Conservation (phyloP, 2,888 invertebrate genomes). For the Macrosoma leucophasiata region DNA sequence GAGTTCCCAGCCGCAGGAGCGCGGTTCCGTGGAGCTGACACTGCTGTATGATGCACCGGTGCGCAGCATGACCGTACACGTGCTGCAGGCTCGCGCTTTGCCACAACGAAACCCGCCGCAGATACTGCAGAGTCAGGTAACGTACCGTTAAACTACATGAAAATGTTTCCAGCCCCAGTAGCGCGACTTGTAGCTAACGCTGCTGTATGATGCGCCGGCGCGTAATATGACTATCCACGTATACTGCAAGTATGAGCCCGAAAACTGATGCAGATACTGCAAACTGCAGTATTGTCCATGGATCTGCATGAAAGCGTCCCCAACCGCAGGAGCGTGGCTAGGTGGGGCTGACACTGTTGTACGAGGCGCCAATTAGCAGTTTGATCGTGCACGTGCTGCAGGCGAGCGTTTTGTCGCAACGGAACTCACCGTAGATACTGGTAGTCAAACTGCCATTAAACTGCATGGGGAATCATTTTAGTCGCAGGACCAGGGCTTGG, state of each 20-base stretch:
- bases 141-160: background rate
- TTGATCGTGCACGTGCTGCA: conserved; percentile 95
- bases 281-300: too few species aligned
- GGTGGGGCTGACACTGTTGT: conserved; percentile 90
- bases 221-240: background rate
- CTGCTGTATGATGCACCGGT: conserved; percentile 93
- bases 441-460: conserved; percentile 52
- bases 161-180: background rate
- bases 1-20: conserved; percentile 69
- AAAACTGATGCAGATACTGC: too few species aligned
- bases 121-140: conserved; percentile 60
- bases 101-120: conserved; percentile 73
- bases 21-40: conserved; percentile 91
- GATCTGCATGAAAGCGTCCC: too few species aligned
- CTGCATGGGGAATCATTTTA: background rate
- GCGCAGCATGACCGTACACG: conserved; percentile 93
- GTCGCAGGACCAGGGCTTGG: background rate
- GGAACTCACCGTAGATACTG: conserved; percentile 60
- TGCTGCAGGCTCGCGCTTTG: conserved; percentile 90
- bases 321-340: conserved; percentile 82
- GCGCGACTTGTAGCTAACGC: background rate
- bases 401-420: conserved; percentile 84
- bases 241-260: too few species aligned
- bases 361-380: conserved; percentile 92
- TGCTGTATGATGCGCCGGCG: background rate